Percentiles rank a stretch among this genome's conserved stretches.
Conservation (phyloP, 2,888 invertebrate species). For the Cephus sareptanus region DNA sequence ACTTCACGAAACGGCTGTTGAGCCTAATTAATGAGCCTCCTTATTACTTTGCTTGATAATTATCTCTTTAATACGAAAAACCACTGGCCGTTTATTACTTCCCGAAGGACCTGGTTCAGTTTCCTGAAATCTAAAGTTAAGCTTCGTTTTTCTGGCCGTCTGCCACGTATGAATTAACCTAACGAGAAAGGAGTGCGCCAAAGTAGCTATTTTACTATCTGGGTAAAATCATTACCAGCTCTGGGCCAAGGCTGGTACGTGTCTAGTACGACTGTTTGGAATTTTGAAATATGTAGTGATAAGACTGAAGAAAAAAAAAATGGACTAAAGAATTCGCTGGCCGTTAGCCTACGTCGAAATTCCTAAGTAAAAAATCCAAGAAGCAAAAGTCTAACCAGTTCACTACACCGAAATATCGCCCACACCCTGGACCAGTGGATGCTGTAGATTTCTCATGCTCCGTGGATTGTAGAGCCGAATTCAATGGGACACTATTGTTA, state of each 20-base stretch:
- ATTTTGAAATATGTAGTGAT: constrained; percentile 14
- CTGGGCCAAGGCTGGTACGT: background rate
- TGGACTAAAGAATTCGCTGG: constrained; percentile 29
- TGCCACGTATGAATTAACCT: constrained; percentile 51
- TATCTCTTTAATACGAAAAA: background rate
- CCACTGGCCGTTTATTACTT: background rate
- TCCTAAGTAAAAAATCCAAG: background rate
- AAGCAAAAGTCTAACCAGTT: background rate
- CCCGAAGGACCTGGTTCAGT: background rate
- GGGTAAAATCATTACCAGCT: background rate
- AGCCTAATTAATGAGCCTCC: background rate
- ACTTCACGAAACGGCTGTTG: background rate
- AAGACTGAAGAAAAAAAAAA: background rate
- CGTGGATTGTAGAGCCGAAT: constrained; percentile 30
- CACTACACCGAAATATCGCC: constrained; percentile 15
- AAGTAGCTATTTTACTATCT: background rate
- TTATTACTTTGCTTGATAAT: background rate
- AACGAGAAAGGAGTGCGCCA: constrained; percentile 34
- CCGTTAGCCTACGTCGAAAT: constrained; percentile 19
- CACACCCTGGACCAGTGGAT: constrained; percentile 26
- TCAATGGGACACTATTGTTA: constrained; percentile 47
- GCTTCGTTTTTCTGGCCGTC: constrained; percentile 28
- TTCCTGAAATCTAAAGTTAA: background rate
- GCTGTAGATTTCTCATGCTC: background rate
- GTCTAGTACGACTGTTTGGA: background rate